Evolutionary conservation across 2,888 invertebrate species (phyloP), one percentile per base, ranked within the genome.

Genomic region (Corbicula japonica): DNA sequence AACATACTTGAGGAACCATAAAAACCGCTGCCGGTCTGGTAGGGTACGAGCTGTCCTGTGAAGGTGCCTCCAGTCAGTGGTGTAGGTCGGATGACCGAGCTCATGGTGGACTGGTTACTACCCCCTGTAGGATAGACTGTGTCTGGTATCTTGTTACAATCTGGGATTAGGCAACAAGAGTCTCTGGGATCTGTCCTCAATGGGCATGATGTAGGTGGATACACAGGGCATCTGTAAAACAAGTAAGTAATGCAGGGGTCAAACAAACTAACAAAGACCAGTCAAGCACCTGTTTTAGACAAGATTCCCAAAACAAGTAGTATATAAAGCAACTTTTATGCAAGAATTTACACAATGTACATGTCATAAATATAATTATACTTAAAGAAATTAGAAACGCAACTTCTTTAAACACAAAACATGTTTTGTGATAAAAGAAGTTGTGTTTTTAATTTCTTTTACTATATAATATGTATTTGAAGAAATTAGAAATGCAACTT

Each of bases 131-230:
- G 48, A 26, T 71, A 58, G 21, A 21, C 52, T 15, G 77, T 65
- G 41, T 66, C 60, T 5, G 61, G 70, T 12, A 71, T 52, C 46
- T 63, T 65, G 76, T 83, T 88, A 70, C 88, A 88, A 75, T 86
- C 84, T 18, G 87, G 86, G 1, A 82, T 81, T 58, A 87, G 70
- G 73, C 88, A 88, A 54, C 88, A 87, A 3, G 80, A 60, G 58
- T 87, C 87, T 12, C 60, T 60, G 1, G 85, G 86, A 62, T 85
- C 81, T 0, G 84, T 71, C 52, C 73, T 76, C 60, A 84, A 46
- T 28, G 70, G 75, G 60, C 88, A 88, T 23, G 54, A 58, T 15
- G 76, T 60, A 28, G 74, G 79, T 26, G 85, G 48, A 71, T 80
- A 88, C 18, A 76, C 66, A 41, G 76, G 78, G 54, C 88, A 88